Conservation (phyloP, 2,113 vertebrate genomes). For the Pollimyrus isidori region DNA sequence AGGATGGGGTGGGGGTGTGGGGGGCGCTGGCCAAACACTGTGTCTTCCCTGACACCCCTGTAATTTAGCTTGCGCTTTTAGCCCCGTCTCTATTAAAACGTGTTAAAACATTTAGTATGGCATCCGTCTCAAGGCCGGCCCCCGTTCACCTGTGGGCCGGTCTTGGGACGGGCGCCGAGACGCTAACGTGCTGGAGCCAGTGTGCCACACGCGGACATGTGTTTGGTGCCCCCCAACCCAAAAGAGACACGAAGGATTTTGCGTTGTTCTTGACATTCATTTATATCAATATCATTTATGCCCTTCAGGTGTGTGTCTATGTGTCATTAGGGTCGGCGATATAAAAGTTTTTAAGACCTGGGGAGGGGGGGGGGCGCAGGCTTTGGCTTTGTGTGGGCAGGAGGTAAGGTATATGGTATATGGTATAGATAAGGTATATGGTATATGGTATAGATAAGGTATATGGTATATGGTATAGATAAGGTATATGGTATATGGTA, state of each 20-base stretch:
- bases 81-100: constrained; percentile 13
- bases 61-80: neutral
- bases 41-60: constrained; percentile 17
- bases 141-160: neutral
- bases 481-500: too few relatives aligned
- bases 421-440: too few relatives aligned
- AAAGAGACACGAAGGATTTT: neutral
- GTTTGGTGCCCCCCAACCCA: neutral
- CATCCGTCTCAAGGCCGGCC: neutral
- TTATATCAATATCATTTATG: neutral
- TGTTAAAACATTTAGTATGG: constrained; percentile 11
- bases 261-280: neutral
- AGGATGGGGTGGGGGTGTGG: constrained; percentile 36
- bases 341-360: constrained; percentile 9
- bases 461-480: too few relatives aligned
- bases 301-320: neutral
- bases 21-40: constrained; percentile 24
- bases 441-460: too few relatives aligned
- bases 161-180: neutral
- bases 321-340: neutral
- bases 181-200: neutral
- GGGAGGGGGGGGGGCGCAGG: constrained; percentile 4
- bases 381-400: neutral
- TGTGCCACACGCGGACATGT: neutral
- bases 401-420: too few relatives aligned